Evolutionary conservation across 2,797 vertebrate species (phyloP).

Genomic region (Epinephelus coioides): DNA sequence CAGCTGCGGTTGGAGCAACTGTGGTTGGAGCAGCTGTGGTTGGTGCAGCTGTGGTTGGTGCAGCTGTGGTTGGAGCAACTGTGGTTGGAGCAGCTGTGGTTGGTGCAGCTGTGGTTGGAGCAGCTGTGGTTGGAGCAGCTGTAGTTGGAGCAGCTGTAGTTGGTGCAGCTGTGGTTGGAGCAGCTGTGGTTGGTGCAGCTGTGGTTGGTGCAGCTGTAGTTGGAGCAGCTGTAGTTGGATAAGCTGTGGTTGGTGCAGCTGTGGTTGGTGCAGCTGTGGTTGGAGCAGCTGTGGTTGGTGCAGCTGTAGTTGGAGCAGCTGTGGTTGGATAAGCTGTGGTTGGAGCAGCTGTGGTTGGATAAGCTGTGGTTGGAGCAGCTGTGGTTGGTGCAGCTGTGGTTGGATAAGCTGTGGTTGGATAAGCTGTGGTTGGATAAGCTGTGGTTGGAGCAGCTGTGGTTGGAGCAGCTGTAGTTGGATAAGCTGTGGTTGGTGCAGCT

Average conservation of each 20-base stretch:
- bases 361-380: not conserved
- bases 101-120: not conserved
- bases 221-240: accelerated
- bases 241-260: not conserved
- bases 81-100: not conserved
- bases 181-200: not conserved
- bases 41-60: not conserved
- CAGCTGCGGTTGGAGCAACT: accelerated
- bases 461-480: too few relatives aligned
- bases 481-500: too few relatives aligned
- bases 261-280: not conserved
- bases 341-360: not conserved
- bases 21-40: not conserved
- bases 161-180: accelerated
- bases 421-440: too few relatives aligned
- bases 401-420: not conserved
- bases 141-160: not conserved
- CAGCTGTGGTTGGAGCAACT: not conserved
- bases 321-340: too few relatives aligned
- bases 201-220: not conserved
- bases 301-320: too few relatives aligned
- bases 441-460: too few relatives aligned
- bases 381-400: not conserved
- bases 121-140: accelerated
- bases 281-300: too few relatives aligned